phyloP scores from a whole-genome alignment of 1,140 invertebrate genomes.

The Ganaspis sp. region DNA sequence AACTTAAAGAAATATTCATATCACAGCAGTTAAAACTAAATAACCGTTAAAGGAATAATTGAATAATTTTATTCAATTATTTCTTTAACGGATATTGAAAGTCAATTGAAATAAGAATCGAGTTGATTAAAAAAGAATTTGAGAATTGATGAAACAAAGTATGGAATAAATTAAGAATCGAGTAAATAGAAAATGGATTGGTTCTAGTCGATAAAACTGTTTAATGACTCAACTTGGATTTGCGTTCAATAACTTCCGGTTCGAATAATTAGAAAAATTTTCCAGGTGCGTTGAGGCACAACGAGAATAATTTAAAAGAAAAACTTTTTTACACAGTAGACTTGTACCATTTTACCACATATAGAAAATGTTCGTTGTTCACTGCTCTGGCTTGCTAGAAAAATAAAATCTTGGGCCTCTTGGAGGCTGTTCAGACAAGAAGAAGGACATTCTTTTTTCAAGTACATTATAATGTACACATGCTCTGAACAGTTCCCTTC shows the following conservation, averaged over 20 bases:
- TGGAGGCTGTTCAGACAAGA: conserved; percentile 51
- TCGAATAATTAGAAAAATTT: not conserved
- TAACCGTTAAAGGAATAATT: too few relatives aligned
- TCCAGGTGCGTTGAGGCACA: conserved; percentile 37
- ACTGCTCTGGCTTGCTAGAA: conserved; percentile 71
- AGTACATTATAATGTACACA: conserved; percentile 35
- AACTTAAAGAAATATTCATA: too few relatives aligned
- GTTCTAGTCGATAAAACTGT: not conserved
- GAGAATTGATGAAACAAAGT: not conserved
- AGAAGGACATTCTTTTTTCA: conserved; percentile 24
- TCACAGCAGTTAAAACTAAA: too few relatives aligned
- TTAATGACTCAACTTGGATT: not conserved
- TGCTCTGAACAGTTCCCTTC: conserved; percentile 58
- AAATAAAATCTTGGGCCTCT: conserved; percentile 61
- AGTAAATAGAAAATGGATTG: not conserved
- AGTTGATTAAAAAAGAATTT: not conserved
- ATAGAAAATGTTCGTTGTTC: conserved; percentile 67
- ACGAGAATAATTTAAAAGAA: conserved; percentile 42
- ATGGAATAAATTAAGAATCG: not conserved
- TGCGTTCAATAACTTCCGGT: not conserved
- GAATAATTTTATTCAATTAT: too few relatives aligned
- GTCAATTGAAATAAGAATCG: not conserved
- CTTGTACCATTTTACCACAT: conserved; percentile 56
- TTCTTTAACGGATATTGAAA: too few relatives aligned
- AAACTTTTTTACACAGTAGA: conserved; percentile 58